Evolutionary conservation across 2,113 vertebrate species (phyloP), one percentile per base, ranked within the genome.

Genomic region (Sisor rabdophorus): DNA sequence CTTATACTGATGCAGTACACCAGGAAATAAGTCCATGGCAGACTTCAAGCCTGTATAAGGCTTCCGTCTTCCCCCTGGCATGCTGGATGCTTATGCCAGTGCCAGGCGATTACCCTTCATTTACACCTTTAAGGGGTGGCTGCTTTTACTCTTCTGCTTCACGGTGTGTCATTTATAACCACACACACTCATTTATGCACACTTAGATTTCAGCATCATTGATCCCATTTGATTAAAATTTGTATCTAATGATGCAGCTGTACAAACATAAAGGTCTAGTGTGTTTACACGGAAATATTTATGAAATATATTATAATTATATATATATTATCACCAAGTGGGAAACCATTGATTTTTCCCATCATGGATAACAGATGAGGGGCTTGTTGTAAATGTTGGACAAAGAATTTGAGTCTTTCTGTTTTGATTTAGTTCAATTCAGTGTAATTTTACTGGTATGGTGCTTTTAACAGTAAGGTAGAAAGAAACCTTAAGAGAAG

Each of bases 101-200:
- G 53, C 67, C 71, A 72, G 58, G 50, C 44, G 58, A 75, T 83
- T 83, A 79, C 68, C 73, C 50, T 76, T 85, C 65, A 67, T 81
- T 77, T 40, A 84, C 56, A 73, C 73, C 47, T 50, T 75, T 69
- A 48, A 53, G 75, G 24, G 64, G 52, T 3, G 55, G 71, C 77
- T 81, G 80, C 61, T 70, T 61, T 71, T 73, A 55, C 58, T 73
- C 81, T 71, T 48, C 70, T 65, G 60, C 36, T 63, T 83, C 86
- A 86, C 80, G 77, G 83, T 77, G 73, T 59, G 58, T 64, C 30
- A 55, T 82, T 84, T 75, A 75, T 76, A 47, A 53, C 55, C 59
- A 61, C 56, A 60, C 75, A 64, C 32, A 32, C 30, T n/a, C 44
- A 52, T 50, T 28, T 11, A 28, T 30, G 26, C 47, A 32, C 11